Conservation (phyloP, 2,797 vertebrate species). For the Glyptemys insculpta region DNA sequence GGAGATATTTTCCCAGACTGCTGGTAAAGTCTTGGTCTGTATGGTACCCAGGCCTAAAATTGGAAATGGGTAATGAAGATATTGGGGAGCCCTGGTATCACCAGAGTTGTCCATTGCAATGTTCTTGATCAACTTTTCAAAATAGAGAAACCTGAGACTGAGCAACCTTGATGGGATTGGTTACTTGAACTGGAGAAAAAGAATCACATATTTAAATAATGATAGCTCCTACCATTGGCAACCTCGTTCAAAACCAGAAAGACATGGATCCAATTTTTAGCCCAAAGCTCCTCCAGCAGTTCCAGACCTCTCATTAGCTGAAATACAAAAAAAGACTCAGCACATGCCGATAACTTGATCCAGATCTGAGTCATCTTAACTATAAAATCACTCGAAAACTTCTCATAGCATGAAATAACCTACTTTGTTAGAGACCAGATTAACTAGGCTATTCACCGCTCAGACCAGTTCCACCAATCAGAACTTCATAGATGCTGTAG, state of each 20-base stretch:
- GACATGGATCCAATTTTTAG: too few relatives aligned
- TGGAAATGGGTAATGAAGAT: background rate
- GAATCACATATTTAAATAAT: background rate
- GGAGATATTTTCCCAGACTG: background rate
- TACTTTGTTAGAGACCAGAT: too few relatives aligned
- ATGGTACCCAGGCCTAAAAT: background rate
- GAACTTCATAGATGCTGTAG: too few relatives aligned
- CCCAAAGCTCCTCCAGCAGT: slow-evolving; percentile 2
- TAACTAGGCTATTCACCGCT: too few relatives aligned
- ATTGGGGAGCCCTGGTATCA: background rate
- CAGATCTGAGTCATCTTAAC: too few relatives aligned
- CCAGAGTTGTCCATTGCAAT: background rate
- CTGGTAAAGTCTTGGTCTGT: background rate
- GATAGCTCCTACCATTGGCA: too few relatives aligned
- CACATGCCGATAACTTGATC: too few relatives aligned
- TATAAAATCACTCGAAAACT: too few relatives aligned
- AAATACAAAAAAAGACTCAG: too few relatives aligned
- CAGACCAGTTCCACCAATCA: too few relatives aligned
- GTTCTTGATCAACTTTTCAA: background rate
- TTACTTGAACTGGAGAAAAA: background rate
- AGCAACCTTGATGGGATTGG: background rate
- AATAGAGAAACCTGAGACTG: background rate
- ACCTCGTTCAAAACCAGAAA: too few relatives aligned
- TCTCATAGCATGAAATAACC: too few relatives aligned
- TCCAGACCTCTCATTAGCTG: slow-evolving; percentile 63